Percentiles rank a stretch among this genome's conserved stretches.
Evolutionary conservation across 1,140 invertebrate genomes (phyloP).

Genomic region (Caenorhabditis tropicalis): DNA sequence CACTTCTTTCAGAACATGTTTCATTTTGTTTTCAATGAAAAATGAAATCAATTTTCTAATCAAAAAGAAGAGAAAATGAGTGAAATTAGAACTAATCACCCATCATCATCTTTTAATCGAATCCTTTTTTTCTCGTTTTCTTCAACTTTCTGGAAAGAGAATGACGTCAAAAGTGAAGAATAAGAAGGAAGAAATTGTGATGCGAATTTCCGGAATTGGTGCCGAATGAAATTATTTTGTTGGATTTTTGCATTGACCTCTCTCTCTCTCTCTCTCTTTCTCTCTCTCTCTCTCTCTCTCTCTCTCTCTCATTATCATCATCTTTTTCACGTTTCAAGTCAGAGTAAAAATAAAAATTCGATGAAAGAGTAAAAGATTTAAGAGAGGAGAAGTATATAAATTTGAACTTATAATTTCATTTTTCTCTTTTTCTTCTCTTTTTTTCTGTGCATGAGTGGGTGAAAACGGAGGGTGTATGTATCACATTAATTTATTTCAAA

Average conservation of each 20-base stretch:
- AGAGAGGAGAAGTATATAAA: not conserved
- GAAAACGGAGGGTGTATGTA: not conserved
- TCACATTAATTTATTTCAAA: slow-evolving; percentile 7
- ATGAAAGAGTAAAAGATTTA: not conserved
- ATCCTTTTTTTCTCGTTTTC: not conserved
- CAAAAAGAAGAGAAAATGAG: not conserved
- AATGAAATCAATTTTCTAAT: not conserved
- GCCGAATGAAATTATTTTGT: slow-evolving; percentile 12
- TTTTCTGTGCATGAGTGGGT: not conserved
- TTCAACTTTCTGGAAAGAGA: not conserved
- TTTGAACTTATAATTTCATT: slow-evolving; percentile 32
- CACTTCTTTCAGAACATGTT: no score
- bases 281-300: not conserved
- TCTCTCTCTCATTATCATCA: not conserved
- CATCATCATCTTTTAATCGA: not conserved
- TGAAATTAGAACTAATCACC: not conserved
- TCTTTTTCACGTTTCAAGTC: not conserved
- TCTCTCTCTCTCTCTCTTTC: no score
- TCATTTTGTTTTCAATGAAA: no score
- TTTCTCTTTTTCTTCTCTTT: not conserved
- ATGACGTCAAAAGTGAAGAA: not conserved
- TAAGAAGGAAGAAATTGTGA: not conserved
- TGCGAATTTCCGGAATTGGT: slow-evolving; percentile 41
- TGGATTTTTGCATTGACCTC: not conserved
- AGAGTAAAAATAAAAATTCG: not conserved